Evolutionary conservation across 2,113 vertebrate species (phyloP).

Genomic region (Mustela nigripes): DNA sequence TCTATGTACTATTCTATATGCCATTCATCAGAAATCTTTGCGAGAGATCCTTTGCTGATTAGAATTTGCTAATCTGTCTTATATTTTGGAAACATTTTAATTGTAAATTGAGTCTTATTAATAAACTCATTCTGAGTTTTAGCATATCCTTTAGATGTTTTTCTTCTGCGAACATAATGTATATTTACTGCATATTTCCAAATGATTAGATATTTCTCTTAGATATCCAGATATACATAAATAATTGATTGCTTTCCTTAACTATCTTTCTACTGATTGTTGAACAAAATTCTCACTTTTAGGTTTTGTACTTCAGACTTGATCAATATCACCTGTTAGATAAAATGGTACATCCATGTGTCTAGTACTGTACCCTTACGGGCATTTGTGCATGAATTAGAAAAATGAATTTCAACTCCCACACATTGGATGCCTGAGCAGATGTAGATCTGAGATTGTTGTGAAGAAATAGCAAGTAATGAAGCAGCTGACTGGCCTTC

Average conservation of each 20-base stretch:
- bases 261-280: neutral
- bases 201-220: neutral
- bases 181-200: neutral
- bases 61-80: neutral
- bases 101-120: neutral
- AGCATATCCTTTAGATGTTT: neutral
- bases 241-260: constrained; percentile 21
- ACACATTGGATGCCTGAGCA: neutral
- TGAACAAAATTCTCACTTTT: neutral
- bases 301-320: neutral
- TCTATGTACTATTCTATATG: neutral
- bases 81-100: constrained; percentile 50
- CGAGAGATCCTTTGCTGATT: neutral
- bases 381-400: neutral
- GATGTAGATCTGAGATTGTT: neutral
- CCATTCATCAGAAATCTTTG: constrained; percentile 45
- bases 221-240: neutral
- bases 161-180: neutral
- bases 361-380: neutral
- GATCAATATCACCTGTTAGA: neutral
- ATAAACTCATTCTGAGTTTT: neutral
- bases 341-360: neutral
- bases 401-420: neutral
- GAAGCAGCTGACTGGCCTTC: neutral
- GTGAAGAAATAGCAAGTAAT: neutral